These are phyloP conservation scores for Hesperophylax magnus DNA, from an alignment of 1,140 invertebrate genomes.

Conservation along the genomic window DNA sequence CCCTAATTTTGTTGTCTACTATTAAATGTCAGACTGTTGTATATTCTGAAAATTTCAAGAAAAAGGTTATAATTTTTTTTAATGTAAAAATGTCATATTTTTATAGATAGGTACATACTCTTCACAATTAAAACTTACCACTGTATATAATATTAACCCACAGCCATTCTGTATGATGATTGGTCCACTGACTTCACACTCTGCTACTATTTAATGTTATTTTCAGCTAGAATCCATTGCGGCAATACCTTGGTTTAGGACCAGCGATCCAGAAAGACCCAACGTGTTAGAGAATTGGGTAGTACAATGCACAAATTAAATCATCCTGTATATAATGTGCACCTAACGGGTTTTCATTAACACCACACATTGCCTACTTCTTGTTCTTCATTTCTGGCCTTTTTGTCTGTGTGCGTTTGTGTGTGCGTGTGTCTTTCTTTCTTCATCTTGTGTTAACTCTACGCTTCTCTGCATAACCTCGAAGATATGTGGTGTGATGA, in stretches of 20 bases:
- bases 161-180: too few relatives aligned
- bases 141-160: too few relatives aligned
- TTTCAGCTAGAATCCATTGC: constrained; percentile 58
- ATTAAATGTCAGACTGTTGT: too few relatives aligned
- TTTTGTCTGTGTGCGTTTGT: neutral
- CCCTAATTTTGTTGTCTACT: too few relatives aligned
- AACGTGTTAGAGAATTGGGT: constrained; percentile 69
- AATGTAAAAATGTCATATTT: too few relatives aligned
- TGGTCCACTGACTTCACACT: neutral
- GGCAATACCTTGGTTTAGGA: constrained; percentile 57
- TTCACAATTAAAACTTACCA: too few relatives aligned
- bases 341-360: constrained; percentile 12
- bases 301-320: constrained; percentile 68
- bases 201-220: constrained; percentile 43
- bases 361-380: neutral
- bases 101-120: too few relatives aligned
- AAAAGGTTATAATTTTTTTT: too few relatives aligned
- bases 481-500: too few relatives aligned
- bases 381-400: neutral
- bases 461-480: too few relatives aligned
- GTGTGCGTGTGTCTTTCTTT: neutral
- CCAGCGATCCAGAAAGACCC: constrained; percentile 54
- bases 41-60: too few relatives aligned
- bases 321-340: constrained; percentile 36
- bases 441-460: neutral